Conservation (phyloP, 2,113 vertebrate genomes). For the Microtus ochrogaster region DNA sequence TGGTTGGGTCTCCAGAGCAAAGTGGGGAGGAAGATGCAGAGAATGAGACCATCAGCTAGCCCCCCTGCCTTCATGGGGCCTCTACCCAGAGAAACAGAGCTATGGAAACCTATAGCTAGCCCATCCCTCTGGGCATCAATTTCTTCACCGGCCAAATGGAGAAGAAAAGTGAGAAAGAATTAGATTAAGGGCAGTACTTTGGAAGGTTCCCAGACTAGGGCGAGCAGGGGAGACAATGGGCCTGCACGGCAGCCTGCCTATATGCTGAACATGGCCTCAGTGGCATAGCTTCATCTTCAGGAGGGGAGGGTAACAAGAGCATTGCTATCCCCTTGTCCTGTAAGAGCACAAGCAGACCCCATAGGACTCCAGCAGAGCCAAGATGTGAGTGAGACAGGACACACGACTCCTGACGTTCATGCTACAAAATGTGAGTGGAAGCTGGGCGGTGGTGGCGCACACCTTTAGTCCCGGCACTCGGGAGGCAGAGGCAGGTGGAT, state of each 20-base stretch:
- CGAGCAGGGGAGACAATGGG: background rate
- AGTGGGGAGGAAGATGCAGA: background rate
- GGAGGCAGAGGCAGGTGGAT: background rate
- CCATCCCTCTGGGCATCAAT: background rate
- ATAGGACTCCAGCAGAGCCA: background rate
- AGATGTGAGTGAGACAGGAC: background rate
- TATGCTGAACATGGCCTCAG: background rate
- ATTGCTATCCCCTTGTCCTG: rapidly evolving
- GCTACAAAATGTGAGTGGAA: background rate
- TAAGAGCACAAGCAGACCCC: background rate
- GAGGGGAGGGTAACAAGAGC: background rate
- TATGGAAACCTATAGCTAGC: background rate
- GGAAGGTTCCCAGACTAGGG: background rate
- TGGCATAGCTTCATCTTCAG: background rate
- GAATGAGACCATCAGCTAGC: background rate
- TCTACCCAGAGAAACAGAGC: background rate
- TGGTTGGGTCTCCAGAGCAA: background rate
- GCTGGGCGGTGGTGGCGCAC: rapidly evolving
- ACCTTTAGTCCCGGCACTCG: background rate
- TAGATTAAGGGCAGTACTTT: background rate
- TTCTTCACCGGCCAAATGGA: background rate
- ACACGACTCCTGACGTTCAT: rapidly evolving
- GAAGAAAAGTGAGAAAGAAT: background rate
- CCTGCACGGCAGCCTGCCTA: background rate
- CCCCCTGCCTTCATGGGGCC: background rate